phyloP scores from a whole-genome alignment of 2,113 vertebrate genomes.

The Calidris pugnax region DNA sequence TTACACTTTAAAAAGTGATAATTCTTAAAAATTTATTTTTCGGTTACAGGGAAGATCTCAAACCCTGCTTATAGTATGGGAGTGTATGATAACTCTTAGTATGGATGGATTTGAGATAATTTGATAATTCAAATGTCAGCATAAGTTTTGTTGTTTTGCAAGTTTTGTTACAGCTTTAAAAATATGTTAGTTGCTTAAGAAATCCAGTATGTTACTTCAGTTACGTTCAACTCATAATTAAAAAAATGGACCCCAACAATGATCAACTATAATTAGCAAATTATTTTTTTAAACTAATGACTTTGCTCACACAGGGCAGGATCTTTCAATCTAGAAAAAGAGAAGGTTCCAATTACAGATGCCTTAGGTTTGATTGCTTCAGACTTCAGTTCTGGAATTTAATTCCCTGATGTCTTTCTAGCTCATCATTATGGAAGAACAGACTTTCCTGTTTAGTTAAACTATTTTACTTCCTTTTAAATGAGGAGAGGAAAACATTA shows the following conservation, averaged over 20 bases:
- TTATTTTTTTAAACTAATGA: neutral
- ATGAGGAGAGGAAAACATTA: neutral
- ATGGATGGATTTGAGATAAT: neutral
- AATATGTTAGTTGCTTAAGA: neutral
- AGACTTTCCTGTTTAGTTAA: neutral
- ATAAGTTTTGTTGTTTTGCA: neutral
- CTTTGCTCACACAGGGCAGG: too few relatives aligned
- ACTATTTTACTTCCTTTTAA: neutral
- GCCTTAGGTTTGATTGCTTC: neutral
- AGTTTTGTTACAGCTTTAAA: neutral
- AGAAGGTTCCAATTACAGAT: neutral
- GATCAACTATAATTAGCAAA: neutral
- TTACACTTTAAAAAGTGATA: neutral
- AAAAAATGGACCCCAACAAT: neutral
- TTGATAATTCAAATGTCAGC: neutral
- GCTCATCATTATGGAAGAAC: neutral
- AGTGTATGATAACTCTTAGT: neutral
- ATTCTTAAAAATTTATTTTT: neutral
- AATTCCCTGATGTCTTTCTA: neutral
- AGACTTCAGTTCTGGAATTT: neutral
- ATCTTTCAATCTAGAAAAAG: neutral
- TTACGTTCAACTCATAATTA: neutral
- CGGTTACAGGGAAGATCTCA: neutral
- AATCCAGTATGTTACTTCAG: neutral
- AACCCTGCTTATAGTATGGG: neutral